Conservation (phyloP, 1,140 invertebrate genomes). For the Drosophila oshimai region DNA sequence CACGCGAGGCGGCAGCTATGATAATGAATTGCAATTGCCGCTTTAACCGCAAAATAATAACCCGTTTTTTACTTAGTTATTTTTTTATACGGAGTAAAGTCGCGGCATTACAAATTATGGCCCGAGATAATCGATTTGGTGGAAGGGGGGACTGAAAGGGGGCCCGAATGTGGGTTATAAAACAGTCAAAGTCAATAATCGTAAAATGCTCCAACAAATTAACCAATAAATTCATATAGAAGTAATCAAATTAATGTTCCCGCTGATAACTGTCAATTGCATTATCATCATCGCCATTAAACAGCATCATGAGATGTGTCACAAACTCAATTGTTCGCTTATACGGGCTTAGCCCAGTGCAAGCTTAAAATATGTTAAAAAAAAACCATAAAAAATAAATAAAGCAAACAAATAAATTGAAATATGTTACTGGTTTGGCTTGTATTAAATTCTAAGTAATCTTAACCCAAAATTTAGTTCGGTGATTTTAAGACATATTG, state of each 20-base stretch:
- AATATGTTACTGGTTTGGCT: too few relatives aligned
- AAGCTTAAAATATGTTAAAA: background rate
- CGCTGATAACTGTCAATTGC: conserved; percentile 71
- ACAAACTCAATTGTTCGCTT: conserved; percentile 7
- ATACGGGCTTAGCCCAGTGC: conserved; percentile 17
- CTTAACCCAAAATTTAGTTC: too few relatives aligned
- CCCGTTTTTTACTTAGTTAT: conserved; percentile 47
- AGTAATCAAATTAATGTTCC: conserved; percentile 75
- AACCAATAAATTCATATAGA: conserved; percentile 81
- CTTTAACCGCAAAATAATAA: conserved; percentile 76
- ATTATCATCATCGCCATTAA: conserved; percentile 36
- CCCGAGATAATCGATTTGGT: conserved; percentile 52
- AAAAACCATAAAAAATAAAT: background rate
- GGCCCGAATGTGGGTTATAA: conserved; percentile 19
- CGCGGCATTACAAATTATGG: conserved; percentile 62
- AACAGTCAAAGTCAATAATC: conserved; percentile 70
- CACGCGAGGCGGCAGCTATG: conserved; percentile 72
- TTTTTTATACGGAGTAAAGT: conserved; percentile 28
- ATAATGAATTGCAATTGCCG: conserved; percentile 74
- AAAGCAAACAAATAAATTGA: background rate
- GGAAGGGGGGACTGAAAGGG: background rate
- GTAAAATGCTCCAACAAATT: conserved; percentile 74
- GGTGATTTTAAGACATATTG: too few relatives aligned
- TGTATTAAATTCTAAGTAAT: too few relatives aligned
- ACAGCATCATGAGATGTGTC: conserved; percentile 19